Evolutionary conservation across 2,797 vertebrate genomes (phyloP).

Genomic region (Propithecus perrieri): DNA sequence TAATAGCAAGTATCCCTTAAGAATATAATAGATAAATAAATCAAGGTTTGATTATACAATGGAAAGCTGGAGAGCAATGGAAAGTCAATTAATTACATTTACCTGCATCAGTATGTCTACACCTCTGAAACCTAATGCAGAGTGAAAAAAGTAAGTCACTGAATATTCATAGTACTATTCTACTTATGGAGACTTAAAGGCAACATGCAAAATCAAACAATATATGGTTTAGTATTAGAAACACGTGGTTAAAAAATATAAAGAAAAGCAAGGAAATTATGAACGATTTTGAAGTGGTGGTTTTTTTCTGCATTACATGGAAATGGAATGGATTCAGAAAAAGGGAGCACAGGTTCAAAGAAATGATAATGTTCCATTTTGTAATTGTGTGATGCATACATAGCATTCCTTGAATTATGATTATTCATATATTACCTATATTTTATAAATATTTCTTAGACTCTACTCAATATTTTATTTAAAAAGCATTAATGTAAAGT

Average conservation of each 20-base stretch:
- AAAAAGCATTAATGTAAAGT: not conserved
- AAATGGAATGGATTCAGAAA: not conserved
- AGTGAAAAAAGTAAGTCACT: not conserved
- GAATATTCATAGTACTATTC: not conserved
- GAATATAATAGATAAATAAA: constrained; percentile 16
- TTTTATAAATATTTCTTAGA: constrained; percentile 1
- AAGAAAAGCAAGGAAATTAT: not conserved
- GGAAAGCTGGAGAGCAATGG: not conserved
- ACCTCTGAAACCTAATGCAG: not conserved
- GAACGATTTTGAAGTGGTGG: not conserved
- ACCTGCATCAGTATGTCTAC: not conserved
- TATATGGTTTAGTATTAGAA: not conserved
- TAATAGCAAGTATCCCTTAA: not conserved
- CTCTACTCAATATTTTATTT: not conserved
- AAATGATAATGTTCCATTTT: not conserved
- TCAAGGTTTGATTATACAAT: not conserved
- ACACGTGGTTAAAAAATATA: not conserved
- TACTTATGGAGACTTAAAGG: not conserved
- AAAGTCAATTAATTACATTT: not conserved
- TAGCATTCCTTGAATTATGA: not conserved
- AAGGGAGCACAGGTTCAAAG: not conserved
- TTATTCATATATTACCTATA: not conserved
- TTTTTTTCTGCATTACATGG: not conserved
- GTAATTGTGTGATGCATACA: not conserved
- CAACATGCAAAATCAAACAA: not conserved